Evolutionary conservation across 2,888 invertebrate species (phyloP).

Genomic region (Polymixis flavicincta): DNA sequence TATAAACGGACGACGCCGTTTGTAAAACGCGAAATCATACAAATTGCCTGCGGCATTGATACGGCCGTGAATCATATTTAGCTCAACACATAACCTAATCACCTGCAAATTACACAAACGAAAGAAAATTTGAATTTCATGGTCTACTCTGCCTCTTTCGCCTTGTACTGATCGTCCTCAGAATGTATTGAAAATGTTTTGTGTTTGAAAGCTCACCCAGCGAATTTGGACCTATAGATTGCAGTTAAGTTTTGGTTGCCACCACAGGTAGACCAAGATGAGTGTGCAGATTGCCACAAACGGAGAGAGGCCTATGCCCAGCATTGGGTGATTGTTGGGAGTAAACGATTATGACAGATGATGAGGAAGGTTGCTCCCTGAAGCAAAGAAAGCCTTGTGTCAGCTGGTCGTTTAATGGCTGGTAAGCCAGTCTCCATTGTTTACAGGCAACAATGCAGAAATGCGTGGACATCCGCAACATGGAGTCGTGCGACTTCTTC

Average conservation of each 20-base stretch:
- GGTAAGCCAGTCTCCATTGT: neutral
- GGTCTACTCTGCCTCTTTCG: no score
- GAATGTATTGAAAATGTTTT: neutral
- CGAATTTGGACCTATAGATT: neutral
- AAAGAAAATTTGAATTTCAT: no score
- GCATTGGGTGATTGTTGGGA: neutral
- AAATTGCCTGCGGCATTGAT: no score
- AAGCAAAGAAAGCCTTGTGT: neutral
- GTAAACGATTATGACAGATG: neutral
- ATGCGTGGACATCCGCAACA: constrained; percentile 82
- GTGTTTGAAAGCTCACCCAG: neutral
- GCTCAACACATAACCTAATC: no score
- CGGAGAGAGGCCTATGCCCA: neutral
- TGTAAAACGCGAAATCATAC: no score
- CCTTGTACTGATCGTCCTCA: neutral
- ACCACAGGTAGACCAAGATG: neutral
- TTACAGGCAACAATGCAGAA: constrained; percentile 80
- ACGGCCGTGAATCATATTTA: no score
- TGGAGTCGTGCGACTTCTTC: constrained; percentile 80
- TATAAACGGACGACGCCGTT: no score
- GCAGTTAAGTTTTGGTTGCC: neutral
- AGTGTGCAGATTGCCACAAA: neutral
- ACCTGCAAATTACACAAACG: no score
- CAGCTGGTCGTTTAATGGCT: neutral
- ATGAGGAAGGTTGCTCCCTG: neutral